These are phyloP conservation scores for Habroteleia sp. DNA, from an alignment of 2,888 invertebrate genomes.

Conservation along the genomic window DNA sequence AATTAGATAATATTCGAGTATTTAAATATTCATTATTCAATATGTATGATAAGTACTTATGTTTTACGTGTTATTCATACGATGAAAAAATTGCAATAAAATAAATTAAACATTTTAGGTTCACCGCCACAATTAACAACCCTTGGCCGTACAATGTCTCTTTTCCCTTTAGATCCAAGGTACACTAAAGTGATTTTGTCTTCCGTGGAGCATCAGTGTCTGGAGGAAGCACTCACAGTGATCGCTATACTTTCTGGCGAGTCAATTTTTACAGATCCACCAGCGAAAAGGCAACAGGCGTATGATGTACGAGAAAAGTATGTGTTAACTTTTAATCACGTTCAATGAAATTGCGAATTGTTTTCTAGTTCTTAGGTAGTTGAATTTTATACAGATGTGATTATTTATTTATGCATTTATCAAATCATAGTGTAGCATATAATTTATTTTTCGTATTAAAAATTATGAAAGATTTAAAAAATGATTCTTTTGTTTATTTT, in stretches of 20 bases:
- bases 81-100: too few relatives aligned
- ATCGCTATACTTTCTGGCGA: slow-evolving; percentile 95
- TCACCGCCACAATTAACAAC: slow-evolving; percentile 86
- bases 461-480: too few relatives aligned
- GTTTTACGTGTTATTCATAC: too few relatives aligned
- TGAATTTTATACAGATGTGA: not conserved
- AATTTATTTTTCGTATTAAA: too few relatives aligned
- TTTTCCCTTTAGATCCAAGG: slow-evolving; percentile 95
- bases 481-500: too few relatives aligned
- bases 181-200: slow-evolving; percentile 91
- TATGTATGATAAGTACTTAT: too few relatives aligned
- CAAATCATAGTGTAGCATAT: too few relatives aligned
- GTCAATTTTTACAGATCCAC: slow-evolving; percentile 89
- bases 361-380: slow-evolving; percentile 1
- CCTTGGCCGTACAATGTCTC: slow-evolving; percentile 91
- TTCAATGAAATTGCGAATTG: slow-evolving; percentile 1
- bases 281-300: slow-evolving; percentile 89
- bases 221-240: slow-evolving; percentile 91
- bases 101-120: slow-evolving; percentile 65
- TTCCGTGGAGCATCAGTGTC: slow-evolving; percentile 88
- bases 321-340: slow-evolving; percentile 4
- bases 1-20: too few relatives aligned
- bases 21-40: too few relatives aligned
- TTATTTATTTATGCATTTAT: too few relatives aligned
- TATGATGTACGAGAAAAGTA: slow-evolving; percentile 84